phyloP scores from a whole-genome alignment of 2,888 invertebrate species.

The Lamellibrachia satsuma region DNA sequence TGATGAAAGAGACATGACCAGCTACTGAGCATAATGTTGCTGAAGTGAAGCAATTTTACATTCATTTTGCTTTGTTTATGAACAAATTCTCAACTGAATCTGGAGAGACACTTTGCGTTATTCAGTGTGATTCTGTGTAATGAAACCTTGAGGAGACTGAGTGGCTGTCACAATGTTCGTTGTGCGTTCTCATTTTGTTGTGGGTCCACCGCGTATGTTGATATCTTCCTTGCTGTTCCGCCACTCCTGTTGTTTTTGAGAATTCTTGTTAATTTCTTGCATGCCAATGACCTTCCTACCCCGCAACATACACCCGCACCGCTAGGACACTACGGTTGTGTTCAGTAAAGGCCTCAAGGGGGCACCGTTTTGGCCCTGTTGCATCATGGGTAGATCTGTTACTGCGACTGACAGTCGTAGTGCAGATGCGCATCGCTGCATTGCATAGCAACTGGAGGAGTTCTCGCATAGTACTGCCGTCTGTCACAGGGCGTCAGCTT shows the following conservation, averaged over 20 bases:
- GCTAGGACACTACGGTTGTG: constrained; percentile 13
- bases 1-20: too few species aligned
- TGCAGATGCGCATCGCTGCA: background rate
- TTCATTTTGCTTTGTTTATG: too few species aligned
- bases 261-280: background rate
- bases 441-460: background rate
- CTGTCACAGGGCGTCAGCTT: background rate
- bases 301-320: background rate
- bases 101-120: background rate
- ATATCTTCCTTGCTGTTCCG: background rate
- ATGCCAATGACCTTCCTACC: background rate
- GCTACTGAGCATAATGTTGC: background rate
- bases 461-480: background rate
- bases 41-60: background rate
- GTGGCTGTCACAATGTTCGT: too few species aligned
- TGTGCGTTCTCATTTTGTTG: background rate
- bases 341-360: background rate
- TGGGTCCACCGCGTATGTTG: background rate
- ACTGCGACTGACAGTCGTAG: background rate
- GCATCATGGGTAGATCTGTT: constrained; percentile 6
- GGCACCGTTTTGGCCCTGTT: background rate
- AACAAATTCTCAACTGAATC: background rate
- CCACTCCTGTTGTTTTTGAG: background rate
- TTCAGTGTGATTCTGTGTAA: too few species aligned
- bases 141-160: too few species aligned